Base-by-base conservation (phyloP, 2,113 vertebrate genomes). In the Tyrannus savana region DNA sequence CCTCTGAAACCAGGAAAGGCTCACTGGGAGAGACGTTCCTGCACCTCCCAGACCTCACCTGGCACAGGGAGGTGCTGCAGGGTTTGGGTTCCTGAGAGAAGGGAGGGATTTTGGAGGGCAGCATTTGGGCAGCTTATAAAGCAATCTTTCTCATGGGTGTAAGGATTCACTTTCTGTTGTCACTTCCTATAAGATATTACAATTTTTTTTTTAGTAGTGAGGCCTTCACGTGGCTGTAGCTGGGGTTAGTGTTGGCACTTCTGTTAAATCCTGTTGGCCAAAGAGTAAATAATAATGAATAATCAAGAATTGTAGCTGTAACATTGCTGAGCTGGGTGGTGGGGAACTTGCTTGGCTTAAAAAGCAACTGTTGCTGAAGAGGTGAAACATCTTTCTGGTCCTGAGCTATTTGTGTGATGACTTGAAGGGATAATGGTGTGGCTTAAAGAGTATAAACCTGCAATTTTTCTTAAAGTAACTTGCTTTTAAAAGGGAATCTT, bases 121-220 rank as follows among this genome's bases (percentile, higher is more conserved):
- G 41, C 55, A 37, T 84, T 95, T 90, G 78, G 80, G 74, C 63
- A 69, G 46, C 84, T 93, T 87, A 39, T n/a, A 90, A 95, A 44
- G 80, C 33, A 16, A 60, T 41, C 8, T 52, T 77, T 76, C 58
- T 73, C 19, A 19, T 42, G 46, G 44, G 27, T 53, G 50, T 62
- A 91, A 82, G 27, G 53, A 77, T 84, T 68, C 87, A 64, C 49
- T 81, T 95, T 75, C 76, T 80, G 31, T 46, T 68, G 41, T 24
- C 12, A 7, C 49, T 92, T 96, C 47, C 66, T 4, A 0, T n/a
- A 78, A 72, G 25, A 52, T 85, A 27, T 2, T 80, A 58, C 21
- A 1, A 19, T 58, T 78, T 49, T 86, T 87, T 68, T 46, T 46
- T 68, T 27, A 53, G 66, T 39, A 35, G 1, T 33, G 47, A 77